Evolutionary conservation across 2,888 invertebrate genomes (phyloP).

Genomic region (Andrena hattorfiana): DNA sequence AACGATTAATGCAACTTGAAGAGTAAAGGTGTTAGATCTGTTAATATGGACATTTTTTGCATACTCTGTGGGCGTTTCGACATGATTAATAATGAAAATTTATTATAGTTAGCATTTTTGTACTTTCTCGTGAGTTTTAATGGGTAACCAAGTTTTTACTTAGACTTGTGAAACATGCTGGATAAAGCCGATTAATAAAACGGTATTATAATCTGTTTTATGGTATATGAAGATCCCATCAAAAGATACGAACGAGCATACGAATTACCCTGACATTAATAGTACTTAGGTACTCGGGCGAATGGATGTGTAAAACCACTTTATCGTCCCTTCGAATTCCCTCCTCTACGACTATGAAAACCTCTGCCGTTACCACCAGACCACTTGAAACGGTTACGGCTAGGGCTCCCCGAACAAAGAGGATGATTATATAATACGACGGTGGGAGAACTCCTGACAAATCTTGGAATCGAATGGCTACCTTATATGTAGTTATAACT

Average conservation of each 20-base stretch:
- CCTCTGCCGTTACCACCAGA: constrained; percentile 9
- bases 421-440: constrained; percentile 52
- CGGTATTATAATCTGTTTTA: not conserved
- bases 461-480: constrained; percentile 50
- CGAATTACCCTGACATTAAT: not conserved
- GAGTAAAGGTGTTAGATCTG: no score
- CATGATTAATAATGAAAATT: no score
- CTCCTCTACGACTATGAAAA: constrained; percentile 3
- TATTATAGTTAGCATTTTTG: no score
- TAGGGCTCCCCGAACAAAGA: constrained; percentile 23
- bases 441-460: constrained; percentile 47
- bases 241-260: not conserved
- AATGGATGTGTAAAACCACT: constrained; percentile 21
- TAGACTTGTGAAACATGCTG: not conserved
- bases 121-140: not conserved
- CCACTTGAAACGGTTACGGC: constrained; percentile 26
- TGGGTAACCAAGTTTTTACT: not conserved
- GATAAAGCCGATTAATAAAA: not conserved
- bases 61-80: no score
- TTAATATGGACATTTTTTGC: no score
- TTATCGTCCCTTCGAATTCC: constrained; percentile 5
- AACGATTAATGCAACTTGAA: no score
- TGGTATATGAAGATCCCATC: not conserved
- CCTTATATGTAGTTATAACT: constrained; percentile 37
- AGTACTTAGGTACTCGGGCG: not conserved